Conservation (phyloP, 2,888 invertebrate genomes). For the Nymphalis urticae region DNA sequence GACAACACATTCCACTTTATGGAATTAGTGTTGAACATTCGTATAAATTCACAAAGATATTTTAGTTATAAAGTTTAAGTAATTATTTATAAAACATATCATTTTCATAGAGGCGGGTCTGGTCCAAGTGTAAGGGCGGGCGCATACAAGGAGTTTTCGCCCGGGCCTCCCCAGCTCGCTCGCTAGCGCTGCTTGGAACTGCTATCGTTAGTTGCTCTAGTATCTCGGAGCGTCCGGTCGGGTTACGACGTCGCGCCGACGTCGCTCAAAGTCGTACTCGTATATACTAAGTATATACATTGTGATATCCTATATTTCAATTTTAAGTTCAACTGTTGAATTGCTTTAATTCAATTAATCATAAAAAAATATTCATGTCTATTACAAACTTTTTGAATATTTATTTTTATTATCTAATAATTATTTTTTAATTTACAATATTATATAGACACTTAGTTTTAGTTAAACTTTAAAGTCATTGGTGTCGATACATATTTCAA, state of each 20-base stretch:
- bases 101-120: background rate
- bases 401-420: no score
- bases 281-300: background rate
- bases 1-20: conserved; percentile 2
- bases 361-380: no score
- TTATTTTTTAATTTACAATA: no score
- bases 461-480: conserved; percentile 1
- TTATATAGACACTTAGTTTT: background rate
- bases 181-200: background rate
- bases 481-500: background rate
- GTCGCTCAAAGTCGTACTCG: background rate
- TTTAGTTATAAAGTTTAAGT: conserved; percentile 4
- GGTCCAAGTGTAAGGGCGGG: background rate
- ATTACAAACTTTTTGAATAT: no score
- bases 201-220: conserved; percentile 1
- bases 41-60: conserved; percentile 5
- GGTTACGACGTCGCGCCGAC: conserved; percentile 7
- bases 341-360: no score
- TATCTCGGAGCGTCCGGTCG: conserved; percentile 6
- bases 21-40: conserved; percentile 15
- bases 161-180: background rate
- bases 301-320: background rate
- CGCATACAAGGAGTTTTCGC: conserved; percentile 3
- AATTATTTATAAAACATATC: conserved; percentile 4
- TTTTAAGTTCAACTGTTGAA: background rate